These are phyloP conservation scores for Anguilla rostrata DNA, from an alignment of 2,113 vertebrate genomes.

Conservation along the genomic window DNA sequence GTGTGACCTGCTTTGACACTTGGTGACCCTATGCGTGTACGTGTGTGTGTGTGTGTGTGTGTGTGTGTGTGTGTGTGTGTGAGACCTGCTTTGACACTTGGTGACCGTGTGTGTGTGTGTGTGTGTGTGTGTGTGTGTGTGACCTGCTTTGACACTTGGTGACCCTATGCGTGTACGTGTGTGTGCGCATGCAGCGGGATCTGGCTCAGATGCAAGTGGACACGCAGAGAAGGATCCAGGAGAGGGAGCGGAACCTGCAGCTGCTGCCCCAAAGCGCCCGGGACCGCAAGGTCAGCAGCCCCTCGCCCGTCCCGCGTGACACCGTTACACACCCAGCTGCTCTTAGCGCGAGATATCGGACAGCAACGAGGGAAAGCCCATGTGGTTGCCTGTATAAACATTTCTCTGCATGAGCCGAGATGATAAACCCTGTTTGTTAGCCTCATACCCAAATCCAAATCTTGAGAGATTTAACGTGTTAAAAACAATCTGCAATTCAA, in stretches of 20 bases:
- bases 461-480: too few relatives aligned
- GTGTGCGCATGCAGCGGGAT: slow-evolving; percentile 41
- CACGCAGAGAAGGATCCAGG: slow-evolving; percentile 53
- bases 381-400: too few relatives aligned
- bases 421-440: too few relatives aligned
- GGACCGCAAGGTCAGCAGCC: slow-evolving; percentile 57
- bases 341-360: too few relatives aligned
- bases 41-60: not conserved
- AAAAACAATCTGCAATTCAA: too few relatives aligned
- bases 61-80: slow-evolving; percentile 46
- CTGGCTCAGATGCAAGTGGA: slow-evolving; percentile 55
- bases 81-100: not conserved
- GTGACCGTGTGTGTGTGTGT: not conserved
- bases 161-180: not conserved
- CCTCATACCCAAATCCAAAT: too few relatives aligned
- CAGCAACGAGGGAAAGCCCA: too few relatives aligned
- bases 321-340: not conserved
- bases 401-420: too few relatives aligned
- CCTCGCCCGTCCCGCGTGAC: not conserved
- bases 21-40: not conserved
- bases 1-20: slow-evolving; percentile 28
- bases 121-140: slow-evolving; percentile 41
- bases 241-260: slow-evolving; percentile 51
- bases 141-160: not conserved
- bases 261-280: slow-evolving; percentile 55